These are phyloP conservation scores for Timandra comae DNA, from an alignment of 2,888 invertebrate genomes.

Conservation along the genomic window DNA sequence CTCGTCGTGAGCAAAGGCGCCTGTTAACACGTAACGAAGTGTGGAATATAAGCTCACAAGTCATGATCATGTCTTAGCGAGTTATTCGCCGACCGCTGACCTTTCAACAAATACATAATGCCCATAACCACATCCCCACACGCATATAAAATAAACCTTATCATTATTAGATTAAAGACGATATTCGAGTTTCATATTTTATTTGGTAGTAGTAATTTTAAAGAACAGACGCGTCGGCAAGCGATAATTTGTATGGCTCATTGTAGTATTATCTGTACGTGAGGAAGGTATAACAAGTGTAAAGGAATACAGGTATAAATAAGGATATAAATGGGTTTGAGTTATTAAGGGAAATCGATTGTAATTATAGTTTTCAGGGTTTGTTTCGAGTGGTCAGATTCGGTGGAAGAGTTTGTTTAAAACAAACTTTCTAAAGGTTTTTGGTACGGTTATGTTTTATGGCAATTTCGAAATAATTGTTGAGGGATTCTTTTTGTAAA, in stretches of 20 bases:
- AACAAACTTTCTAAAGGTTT: constrained; percentile 2
- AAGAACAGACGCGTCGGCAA: constrained; percentile 50
- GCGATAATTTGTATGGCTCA: constrained; percentile 74
- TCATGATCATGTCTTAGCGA: constrained; percentile 74
- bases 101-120: constrained; percentile 44
- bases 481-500: constrained; percentile 4
- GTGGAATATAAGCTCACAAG: constrained; percentile 74
- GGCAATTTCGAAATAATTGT: constrained; percentile 3
- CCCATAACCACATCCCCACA: constrained; percentile 24
- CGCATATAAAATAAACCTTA: constrained; percentile 27
- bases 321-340: constrained; percentile 59
- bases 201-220: constrained; percentile 45
- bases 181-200: constrained; percentile 17
- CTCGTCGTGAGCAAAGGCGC: constrained; percentile 73
- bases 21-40: constrained; percentile 77
- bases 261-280: constrained; percentile 73
- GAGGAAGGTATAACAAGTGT: constrained; percentile 63
- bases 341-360: constrained; percentile 45
- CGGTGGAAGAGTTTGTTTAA: too few species aligned
- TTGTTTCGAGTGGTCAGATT: constrained; percentile 12
- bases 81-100: constrained; percentile 75
- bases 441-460: constrained; percentile 10
- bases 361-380: constrained; percentile 43
- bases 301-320: constrained; percentile 52
- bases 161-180: constrained; percentile 16